These are phyloP conservation scores for Apus apus DNA, from an alignment of 2,113 vertebrate species.

Conservation along the genomic window DNA sequence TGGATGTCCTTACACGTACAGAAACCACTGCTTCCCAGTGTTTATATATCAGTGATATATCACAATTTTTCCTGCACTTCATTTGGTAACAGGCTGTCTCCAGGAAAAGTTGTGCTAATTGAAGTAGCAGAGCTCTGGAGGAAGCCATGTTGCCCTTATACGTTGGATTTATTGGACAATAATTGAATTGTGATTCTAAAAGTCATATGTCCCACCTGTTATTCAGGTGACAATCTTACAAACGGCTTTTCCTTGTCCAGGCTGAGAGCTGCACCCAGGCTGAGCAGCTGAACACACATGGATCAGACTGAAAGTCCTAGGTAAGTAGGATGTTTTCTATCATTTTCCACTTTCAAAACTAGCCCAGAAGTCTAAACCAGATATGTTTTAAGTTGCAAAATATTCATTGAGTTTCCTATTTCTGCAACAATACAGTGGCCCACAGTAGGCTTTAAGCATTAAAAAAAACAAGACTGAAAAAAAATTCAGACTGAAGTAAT, in stretches of 20 bases:
- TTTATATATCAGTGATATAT: constrained; percentile 26
- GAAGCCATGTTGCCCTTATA: fast-evolving
- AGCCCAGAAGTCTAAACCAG: background rate
- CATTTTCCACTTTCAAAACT: background rate
- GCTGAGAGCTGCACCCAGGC: background rate
- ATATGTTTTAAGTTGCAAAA: background rate
- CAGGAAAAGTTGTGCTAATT: background rate
- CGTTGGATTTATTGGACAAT: background rate
- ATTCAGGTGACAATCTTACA: background rate
- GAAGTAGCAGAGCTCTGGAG: background rate
- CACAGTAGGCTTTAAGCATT: constrained; percentile 10
- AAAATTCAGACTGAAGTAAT: constrained; percentile 44
- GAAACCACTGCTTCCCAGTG: constrained; percentile 19
- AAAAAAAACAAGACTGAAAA: background rate
- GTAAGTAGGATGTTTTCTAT: background rate
- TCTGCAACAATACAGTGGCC: constrained; percentile 41
- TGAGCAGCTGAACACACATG: fast-evolving
- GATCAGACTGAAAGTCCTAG: background rate
- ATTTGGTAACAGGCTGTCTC: background rate
- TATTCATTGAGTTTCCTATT: background rate
- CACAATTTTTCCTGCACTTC: constrained; percentile 2
- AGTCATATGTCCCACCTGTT: background rate
- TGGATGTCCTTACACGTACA: background rate
- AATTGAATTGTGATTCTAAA: background rate
- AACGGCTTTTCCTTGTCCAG: background rate